Evolutionary conservation across 2,888 invertebrate species (phyloP).

Genomic region (Ochropacha duplaris): DNA sequence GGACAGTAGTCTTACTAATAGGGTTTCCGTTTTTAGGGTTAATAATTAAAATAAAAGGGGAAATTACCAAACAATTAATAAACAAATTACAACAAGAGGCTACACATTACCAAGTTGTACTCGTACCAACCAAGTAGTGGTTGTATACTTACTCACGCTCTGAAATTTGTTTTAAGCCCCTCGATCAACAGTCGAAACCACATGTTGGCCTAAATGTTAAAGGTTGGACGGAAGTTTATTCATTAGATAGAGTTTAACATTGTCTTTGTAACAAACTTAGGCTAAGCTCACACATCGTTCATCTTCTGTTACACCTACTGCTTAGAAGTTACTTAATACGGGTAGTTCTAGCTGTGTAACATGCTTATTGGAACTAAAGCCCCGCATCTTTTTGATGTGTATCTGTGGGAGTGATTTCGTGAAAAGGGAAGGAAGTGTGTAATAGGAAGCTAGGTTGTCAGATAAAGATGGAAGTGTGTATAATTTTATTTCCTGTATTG

Average conservation of each 20-base stretch:
- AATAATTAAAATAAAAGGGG: not conserved
- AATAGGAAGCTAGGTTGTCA: too few relatives aligned
- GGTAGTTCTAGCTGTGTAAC: too few relatives aligned
- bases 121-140: not conserved
- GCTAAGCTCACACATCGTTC: not conserved
- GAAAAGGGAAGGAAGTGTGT: too few relatives aligned
- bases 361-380: too few relatives aligned
- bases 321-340: not conserved
- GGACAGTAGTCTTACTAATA: too few relatives aligned
- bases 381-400: too few relatives aligned
- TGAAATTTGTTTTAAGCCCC: not conserved
- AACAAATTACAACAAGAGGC: not conserved
- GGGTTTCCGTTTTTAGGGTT: too few relatives aligned
- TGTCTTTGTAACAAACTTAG: not conserved
- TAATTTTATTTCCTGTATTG: too few relatives aligned
- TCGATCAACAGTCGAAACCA: conserved; percentile 1
- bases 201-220: not conserved
- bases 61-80: not conserved
- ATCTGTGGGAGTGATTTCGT: too few relatives aligned
- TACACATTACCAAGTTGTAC: not conserved
- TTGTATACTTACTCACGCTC: not conserved
- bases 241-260: not conserved
- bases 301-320: not conserved
- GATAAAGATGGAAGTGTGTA: too few relatives aligned
- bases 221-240: not conserved